phyloP scores from a whole-genome alignment of 2,113 vertebrate species.

The Brachionichthys hirsutus region DNA sequence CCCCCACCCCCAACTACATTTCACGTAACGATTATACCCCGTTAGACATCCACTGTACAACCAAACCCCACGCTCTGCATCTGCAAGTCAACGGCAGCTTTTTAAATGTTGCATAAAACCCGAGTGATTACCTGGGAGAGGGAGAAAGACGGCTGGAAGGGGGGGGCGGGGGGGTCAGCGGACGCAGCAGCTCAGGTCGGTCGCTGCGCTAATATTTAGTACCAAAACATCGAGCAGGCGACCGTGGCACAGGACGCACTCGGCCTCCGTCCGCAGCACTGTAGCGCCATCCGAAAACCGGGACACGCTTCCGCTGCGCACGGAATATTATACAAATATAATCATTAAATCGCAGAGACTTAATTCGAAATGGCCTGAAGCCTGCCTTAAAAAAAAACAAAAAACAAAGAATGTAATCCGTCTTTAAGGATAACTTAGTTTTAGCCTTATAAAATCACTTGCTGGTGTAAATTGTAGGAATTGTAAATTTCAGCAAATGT shows the following conservation, averaged over 20 bases:
- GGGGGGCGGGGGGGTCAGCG: conserved; percentile 6
- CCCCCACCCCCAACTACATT: conserved; percentile 43
- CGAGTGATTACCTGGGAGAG: conserved; percentile 30
- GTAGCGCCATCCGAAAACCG: conserved; percentile 50
- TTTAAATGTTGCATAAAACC: conserved; percentile 27
- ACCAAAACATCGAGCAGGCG: conserved; percentile 48
- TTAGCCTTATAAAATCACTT: conserved; percentile 92
- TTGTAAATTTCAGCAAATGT: conserved; percentile 94
- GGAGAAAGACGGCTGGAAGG: not conserved
- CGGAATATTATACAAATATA: conserved; percentile 61
- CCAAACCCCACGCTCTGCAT: conserved; percentile 76
- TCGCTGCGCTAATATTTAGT: conserved; percentile 36
- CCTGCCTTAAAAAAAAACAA: conserved; percentile 66
- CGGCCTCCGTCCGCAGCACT: conserved; percentile 20
- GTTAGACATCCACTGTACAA: conserved; percentile 81
- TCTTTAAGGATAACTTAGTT: conserved; percentile 73
- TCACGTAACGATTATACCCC: conserved; percentile 60
- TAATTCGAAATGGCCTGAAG: conserved; percentile 56
- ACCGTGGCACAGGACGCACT: conserved; percentile 39
- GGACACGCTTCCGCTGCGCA: conserved; percentile 59
- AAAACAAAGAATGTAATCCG: conserved; percentile 66
- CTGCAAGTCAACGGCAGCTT: conserved; percentile 30
- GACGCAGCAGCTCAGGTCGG: conserved; percentile 47
- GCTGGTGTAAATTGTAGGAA: conserved; percentile 96
- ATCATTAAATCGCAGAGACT: conserved; percentile 49